phyloP scores from a whole-genome alignment of 1,140 invertebrate species.

The Bombus pascuorum region DNA sequence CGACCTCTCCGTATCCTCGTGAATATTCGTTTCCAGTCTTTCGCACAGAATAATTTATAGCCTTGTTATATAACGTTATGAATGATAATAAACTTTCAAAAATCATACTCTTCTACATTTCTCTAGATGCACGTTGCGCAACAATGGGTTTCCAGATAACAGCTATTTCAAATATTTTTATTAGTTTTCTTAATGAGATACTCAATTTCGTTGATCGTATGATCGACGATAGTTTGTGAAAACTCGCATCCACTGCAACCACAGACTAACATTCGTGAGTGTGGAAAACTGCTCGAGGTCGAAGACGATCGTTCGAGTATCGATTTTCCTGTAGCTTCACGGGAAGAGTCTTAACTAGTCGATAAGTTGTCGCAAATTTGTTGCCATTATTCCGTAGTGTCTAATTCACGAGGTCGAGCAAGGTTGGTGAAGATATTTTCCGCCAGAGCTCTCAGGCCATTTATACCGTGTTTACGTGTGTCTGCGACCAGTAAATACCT shows the following conservation, averaged over 20 bases:
- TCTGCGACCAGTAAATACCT: slow-evolving; percentile 15
- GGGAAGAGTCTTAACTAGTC: background rate
- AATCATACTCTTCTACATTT: background rate
- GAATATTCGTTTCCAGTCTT: background rate
- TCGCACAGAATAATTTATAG: background rate
- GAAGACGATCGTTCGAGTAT: slow-evolving; percentile 25
- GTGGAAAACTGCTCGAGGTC: background rate
- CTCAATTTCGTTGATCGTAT: too few species aligned
- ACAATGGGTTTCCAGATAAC: background rate
- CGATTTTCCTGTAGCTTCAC: too few species aligned
- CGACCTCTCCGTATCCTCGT: background rate
- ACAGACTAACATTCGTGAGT: background rate
- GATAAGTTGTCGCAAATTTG: slow-evolving; percentile 26
- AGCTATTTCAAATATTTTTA: too few species aligned
- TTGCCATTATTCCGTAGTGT: background rate
- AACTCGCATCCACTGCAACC: background rate
- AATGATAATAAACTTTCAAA: background rate
- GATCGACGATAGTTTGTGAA: background rate
- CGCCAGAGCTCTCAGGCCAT: background rate
- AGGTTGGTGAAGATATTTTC: slow-evolving; percentile 37
- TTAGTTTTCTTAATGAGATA: too few species aligned
- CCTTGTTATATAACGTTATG: background rate
- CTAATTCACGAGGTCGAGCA: slow-evolving; percentile 11
- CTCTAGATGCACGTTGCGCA: background rate
- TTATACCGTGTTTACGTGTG: slow-evolving; percentile 5